Base-by-base conservation (phyloP, 2,797 vertebrate species). In the Spheniscus humboldti region DNA sequence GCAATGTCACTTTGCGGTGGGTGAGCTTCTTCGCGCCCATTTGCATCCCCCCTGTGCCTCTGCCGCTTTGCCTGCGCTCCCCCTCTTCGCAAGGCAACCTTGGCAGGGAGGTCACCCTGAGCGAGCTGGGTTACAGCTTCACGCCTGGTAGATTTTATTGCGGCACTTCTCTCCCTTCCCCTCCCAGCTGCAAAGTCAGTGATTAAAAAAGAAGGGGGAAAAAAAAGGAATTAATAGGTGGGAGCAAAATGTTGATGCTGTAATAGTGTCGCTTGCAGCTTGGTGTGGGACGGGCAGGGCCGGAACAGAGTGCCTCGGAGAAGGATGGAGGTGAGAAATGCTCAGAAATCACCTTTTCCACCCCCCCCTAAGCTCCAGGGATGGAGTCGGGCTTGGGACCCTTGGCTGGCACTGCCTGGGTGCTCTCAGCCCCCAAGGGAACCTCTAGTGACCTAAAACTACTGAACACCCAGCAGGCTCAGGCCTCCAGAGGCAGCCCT, bases 31-130 rank as follows among this genome's bases (percentile, higher is more conserved):
- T 69, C 1, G 8, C 0, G 2, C 39, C 77, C 7, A 3, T 85
- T 78, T 81, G 37, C 83, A 78, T 72, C 63, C 35, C 14, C 53
- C 30, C 41, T 2, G 0, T 63, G 37, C 41, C 37, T 83, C 35
- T 85, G 47, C 55, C 3, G 6, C 60, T 81, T 64, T 69, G 31
- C 66, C 50, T 37, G 37, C 0, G 0, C 67, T 84, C 64, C 52
- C 47, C 23, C 43, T 75, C 92, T 85, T 63, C 15, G 9, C 43
- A 13, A 95, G 66, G 79, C 83, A 90, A 3, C 84, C 91, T 95
- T 92, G 84, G 69, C 77, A 86, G 35, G 43, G 83, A 96, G 90
- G 94, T 95, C 93, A 96, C 94, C 96, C 95, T 92, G 88, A 92
- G 87, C 1, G 3, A 78, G 68, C 27, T 76, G 41, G 81, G 79